phyloP scores from a whole-genome alignment of 2,888 invertebrate genomes.

The Operophtera brumata region DNA sequence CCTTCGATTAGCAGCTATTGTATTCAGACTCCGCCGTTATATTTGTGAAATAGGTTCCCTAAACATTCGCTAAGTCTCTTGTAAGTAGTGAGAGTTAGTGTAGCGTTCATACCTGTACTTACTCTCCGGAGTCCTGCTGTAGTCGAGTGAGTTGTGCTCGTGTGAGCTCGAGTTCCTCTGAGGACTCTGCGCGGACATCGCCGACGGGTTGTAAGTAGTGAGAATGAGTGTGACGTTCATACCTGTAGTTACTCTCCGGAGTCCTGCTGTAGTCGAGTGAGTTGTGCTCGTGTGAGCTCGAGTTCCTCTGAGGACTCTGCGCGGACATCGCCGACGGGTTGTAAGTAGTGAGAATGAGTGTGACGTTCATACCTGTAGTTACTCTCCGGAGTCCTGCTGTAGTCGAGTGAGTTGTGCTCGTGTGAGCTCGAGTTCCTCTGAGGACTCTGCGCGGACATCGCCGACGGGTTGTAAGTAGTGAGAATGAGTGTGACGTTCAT shows the following conservation, averaged over 20 bases:
- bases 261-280: slow-evolving; percentile 64
- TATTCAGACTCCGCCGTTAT: neutral
- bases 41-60: neutral
- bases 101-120: slow-evolving; percentile 60
- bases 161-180: slow-evolving; percentile 71
- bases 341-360: neutral
- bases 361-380: slow-evolving; percentile 62
- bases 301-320: slow-evolving; percentile 69
- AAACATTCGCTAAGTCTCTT: no score
- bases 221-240: neutral
- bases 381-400: slow-evolving; percentile 55
- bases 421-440: slow-evolving; percentile 71
- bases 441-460: slow-evolving; percentile 65
- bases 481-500: neutral
- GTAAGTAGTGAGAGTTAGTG: neutral
- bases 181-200: slow-evolving; percentile 65
- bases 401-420: slow-evolving; percentile 71
- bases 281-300: slow-evolving; percentile 71
- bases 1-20: no score
- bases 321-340: slow-evolving; percentile 64
- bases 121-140: slow-evolving; percentile 55
- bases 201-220: no score
- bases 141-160: slow-evolving; percentile 71
- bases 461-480: no score
- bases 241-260: slow-evolving; percentile 65